Percentiles rank a stretch among this genome's conserved stretches.
Evolutionary conservation across 2,797 vertebrate species (phyloP).

Genomic region (Rachycentron canadum): DNA sequence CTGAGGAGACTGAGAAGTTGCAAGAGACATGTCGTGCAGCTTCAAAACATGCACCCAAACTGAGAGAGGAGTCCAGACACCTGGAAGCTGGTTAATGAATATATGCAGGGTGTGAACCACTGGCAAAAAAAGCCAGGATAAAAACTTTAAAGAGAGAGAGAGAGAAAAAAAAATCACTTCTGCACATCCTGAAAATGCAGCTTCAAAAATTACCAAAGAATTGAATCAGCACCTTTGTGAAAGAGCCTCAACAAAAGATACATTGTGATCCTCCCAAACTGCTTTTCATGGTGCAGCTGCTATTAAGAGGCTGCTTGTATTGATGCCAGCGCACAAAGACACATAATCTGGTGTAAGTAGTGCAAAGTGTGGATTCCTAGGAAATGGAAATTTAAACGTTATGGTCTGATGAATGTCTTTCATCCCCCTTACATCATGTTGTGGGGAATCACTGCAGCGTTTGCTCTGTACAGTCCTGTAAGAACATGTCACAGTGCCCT

Average conservation of each 20-base stretch:
- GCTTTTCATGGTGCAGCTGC: slow-evolving; percentile 42
- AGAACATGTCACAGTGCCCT: slow-evolving; percentile 55
- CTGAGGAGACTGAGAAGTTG: slow-evolving; percentile 16
- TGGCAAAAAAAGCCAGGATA: not conserved
- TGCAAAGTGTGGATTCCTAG: slow-evolving; percentile 55
- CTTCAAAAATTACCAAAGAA: slow-evolving; percentile 31
- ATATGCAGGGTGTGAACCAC: not conserved
- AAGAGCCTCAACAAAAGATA: slow-evolving; percentile 40
- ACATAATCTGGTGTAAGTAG: slow-evolving; percentile 63
- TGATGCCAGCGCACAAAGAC: slow-evolving; percentile 50
- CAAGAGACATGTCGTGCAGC: slow-evolving; percentile 9
- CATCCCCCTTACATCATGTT: slow-evolving; percentile 74
- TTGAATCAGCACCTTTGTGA: slow-evolving; percentile 56
- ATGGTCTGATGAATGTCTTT: slow-evolving; percentile 71
- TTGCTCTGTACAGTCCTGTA: slow-evolving; percentile 48
- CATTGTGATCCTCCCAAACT: slow-evolving; percentile 47
- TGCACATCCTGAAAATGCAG: slow-evolving; percentile 17
- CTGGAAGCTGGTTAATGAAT: not conserved
- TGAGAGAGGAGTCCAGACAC: not conserved
- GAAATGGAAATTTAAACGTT: slow-evolving; percentile 70
- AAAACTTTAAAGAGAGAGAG: not conserved
- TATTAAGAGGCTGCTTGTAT: slow-evolving; percentile 51
- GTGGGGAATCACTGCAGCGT: slow-evolving; percentile 54
- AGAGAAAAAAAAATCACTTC: not conserved
- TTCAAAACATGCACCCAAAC: slow-evolving; percentile 32